Evolutionary conservation across 1,140 invertebrate genomes (phyloP).

Genomic region (Thaumatotibia leucotreta): DNA sequence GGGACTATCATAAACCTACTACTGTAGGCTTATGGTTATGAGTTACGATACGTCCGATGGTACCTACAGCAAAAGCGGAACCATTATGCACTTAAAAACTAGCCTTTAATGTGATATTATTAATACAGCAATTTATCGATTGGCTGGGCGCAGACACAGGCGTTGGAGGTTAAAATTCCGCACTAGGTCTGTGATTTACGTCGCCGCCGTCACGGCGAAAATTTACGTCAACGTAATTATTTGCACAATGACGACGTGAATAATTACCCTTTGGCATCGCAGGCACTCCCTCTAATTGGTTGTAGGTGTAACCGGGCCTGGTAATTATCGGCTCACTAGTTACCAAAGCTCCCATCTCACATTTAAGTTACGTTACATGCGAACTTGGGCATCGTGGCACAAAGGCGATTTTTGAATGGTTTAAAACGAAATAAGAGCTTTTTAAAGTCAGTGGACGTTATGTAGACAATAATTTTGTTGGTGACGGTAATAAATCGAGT

Average conservation of each 20-base stretch:
- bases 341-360: background rate
- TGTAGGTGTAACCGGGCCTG: background rate
- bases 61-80: too few species aligned
- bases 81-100: too few species aligned
- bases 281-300: background rate
- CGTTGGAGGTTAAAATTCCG: background rate
- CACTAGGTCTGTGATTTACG: background rate
- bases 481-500: background rate
- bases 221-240: background rate
- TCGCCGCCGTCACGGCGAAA: background rate
- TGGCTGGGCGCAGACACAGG: background rate
- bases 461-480: background rate
- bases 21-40: too few species aligned
- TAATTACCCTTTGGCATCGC: background rate
- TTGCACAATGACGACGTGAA: background rate
- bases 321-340: background rate
- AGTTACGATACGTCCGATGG: too few species aligned
- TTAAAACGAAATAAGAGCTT: background rate
- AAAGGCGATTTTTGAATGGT: background rate
- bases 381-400: background rate
- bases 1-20: too few species aligned
- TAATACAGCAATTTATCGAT: background rate
- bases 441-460: background rate
- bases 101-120: background rate
- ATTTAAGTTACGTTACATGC: background rate